These are phyloP conservation scores for Cantharis lateralis DNA, from an alignment of 2,888 invertebrate species.

Conservation along the genomic window DNA sequence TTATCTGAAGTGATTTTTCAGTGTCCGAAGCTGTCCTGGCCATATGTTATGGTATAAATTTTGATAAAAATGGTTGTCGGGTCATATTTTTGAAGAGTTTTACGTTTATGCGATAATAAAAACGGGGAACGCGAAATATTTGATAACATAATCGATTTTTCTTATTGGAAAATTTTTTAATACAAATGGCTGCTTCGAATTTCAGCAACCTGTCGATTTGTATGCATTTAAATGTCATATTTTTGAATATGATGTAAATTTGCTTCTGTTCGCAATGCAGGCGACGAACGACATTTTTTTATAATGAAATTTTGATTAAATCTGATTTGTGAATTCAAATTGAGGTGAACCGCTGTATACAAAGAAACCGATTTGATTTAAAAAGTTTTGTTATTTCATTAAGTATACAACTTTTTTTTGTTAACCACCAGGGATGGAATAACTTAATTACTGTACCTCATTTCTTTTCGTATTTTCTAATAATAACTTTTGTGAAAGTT, in stretches of 20 bases:
- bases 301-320: background rate
- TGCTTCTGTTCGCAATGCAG: background rate
- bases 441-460: background rate
- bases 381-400: background rate
- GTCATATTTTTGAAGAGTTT: background rate
- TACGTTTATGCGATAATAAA: conserved; percentile 1
- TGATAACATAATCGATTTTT: background rate
- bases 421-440: background rate
- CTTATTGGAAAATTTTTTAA: background rate
- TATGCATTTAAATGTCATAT: background rate
- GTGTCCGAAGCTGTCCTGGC: conserved; percentile 2
- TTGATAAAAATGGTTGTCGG: conserved; percentile 8
- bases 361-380: background rate
- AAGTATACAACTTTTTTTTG: background rate
- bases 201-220: background rate
- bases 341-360: background rate
- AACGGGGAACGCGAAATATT: background rate
- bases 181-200: background rate
- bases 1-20: conserved; percentile 6
- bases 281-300: background rate
- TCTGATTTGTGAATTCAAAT: background rate
- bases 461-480: background rate
- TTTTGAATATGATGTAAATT: background rate
- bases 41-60: conserved; percentile 8
- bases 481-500: background rate